Conservation (phyloP, 2,113 vertebrate genomes). For the Xenotilapia caudafasciata region DNA sequence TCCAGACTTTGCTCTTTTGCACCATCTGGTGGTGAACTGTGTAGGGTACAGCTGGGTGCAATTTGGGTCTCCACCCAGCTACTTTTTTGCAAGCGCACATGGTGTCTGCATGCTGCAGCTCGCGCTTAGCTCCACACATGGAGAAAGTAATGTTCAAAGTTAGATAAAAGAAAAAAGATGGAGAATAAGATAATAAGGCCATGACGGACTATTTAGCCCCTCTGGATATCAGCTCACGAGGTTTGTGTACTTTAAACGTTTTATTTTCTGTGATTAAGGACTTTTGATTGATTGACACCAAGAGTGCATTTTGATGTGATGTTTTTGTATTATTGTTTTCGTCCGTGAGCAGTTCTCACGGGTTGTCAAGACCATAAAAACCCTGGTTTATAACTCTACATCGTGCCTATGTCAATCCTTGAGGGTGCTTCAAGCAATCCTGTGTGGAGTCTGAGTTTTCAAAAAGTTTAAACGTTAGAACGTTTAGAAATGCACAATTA, state of each 20-base stretch:
- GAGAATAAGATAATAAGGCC: not conserved
- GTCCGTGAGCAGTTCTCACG: not conserved
- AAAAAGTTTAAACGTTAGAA: not conserved
- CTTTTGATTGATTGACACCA: not conserved
- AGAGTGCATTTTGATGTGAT: not conserved
- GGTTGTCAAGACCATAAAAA: not conserved
- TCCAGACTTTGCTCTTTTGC: not conserved
- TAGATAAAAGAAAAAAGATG: not conserved
- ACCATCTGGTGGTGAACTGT: not conserved
- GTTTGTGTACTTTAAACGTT: not conserved
- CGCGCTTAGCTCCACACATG: not conserved
- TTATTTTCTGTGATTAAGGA: not conserved
- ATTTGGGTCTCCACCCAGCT: not conserved
- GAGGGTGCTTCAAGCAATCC: not conserved
- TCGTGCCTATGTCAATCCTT: no score
- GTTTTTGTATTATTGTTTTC: not conserved
- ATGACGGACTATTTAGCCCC: not conserved
- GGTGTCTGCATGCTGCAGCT: not conserved
- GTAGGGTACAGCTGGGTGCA: not conserved
- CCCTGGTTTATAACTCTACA: not conserved
- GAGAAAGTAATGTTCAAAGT: not conserved
- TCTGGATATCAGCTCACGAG: not conserved
- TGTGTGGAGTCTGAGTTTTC: not conserved
- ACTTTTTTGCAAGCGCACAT: not conserved
- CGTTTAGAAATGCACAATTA: not conserved